These are phyloP conservation scores for Capreolus pygargus DNA, from an alignment of 2,113 vertebrate genomes.

Conservation along the genomic window DNA sequence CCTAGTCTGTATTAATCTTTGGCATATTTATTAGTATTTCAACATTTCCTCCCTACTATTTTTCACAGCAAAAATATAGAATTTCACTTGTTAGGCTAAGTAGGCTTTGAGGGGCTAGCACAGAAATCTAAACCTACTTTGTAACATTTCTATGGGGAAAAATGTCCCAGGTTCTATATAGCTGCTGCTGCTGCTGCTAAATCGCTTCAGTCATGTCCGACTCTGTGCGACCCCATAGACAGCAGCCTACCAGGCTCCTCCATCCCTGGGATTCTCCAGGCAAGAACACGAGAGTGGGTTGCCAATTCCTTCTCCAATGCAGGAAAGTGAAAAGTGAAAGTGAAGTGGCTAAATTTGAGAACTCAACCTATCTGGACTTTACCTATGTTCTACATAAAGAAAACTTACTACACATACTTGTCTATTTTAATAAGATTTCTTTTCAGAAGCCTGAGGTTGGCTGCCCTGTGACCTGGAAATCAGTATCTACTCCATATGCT, in stretches of 20 bases:
- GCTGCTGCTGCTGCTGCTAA: not conserved
- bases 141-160: not conserved
- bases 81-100: slow-evolving; percentile 21
- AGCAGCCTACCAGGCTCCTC: not conserved
- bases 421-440: slow-evolving; percentile 23
- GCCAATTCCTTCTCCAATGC: not conserved
- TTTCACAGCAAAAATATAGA: not conserved
- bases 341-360: slow-evolving; percentile 21
- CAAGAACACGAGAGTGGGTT: not conserved
- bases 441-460: slow-evolving; percentile 2
- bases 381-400: not conserved
- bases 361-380: not conserved
- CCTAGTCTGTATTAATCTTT: not conserved
- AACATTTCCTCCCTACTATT: not conserved
- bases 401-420: not conserved
- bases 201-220: not conserved
- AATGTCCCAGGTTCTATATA: slow-evolving; percentile 3
- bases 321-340: not conserved
- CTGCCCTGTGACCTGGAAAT: not conserved
- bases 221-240: not conserved
- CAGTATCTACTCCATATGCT: not conserved
- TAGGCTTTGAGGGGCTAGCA: not conserved
- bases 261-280: not conserved
- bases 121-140: slow-evolving; percentile 7
- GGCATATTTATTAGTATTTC: not conserved